A percentile compares a stretch with the other conserved stretches of the same genome.
These are phyloP conservation scores for Mimas tiliae DNA, from an alignment of 2,888 invertebrate genomes.

Conservation along the genomic window DNA sequence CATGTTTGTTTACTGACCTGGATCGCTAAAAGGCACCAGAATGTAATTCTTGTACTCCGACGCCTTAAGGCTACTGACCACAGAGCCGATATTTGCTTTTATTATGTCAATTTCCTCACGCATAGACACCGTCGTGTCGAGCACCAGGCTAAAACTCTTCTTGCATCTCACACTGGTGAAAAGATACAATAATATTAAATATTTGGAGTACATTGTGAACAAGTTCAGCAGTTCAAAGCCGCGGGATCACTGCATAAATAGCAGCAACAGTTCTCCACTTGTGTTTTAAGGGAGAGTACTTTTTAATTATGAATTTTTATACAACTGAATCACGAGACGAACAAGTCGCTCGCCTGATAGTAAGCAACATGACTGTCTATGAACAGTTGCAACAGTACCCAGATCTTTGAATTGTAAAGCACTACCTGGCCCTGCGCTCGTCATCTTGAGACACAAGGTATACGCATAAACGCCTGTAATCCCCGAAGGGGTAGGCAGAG, in stretches of 20 bases:
- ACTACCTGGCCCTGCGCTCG: no score
- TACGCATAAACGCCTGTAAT: no score
- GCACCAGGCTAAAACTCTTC: conserved; percentile 60
- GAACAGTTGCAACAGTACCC: no score
- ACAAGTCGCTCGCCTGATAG: no score
- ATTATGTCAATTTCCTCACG: conserved; percentile 51
- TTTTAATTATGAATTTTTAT: no score
- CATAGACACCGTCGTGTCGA: conserved; percentile 64
- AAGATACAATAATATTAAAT: background rate
- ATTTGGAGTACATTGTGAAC: conserved; percentile 23
- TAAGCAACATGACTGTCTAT: no score
- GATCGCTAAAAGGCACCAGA: conserved; percentile 52
- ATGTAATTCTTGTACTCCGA: conserved; percentile 42
- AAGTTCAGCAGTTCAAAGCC: background rate
- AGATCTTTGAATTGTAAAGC: no score
- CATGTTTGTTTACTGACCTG: conserved; percentile 41
- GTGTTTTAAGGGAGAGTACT: conserved; percentile 7
- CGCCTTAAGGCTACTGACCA: conserved; percentile 34
- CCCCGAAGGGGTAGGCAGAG: no score
- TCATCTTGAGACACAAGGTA: no score
- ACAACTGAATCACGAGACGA: no score
- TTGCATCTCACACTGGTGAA: conserved; percentile 24
- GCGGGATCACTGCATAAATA: conserved; percentile 5
- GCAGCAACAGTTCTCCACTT: background rate
- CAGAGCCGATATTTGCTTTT: conserved; percentile 45